Base-by-base conservation (phyloP, 2,113 vertebrate species). In the Nycticorax nycticorax region DNA sequence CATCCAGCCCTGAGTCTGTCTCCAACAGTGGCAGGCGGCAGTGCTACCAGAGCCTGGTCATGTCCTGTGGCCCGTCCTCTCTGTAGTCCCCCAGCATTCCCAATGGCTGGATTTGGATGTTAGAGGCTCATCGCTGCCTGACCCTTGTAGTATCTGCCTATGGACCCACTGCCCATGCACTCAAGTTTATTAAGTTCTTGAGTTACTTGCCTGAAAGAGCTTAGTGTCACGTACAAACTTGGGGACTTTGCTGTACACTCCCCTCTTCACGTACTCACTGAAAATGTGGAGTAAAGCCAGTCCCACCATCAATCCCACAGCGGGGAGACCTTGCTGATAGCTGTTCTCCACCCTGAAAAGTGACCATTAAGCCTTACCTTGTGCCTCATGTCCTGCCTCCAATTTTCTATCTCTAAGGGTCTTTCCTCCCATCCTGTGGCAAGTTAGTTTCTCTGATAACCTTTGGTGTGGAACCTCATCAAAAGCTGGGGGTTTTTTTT, bases 21-120 rank as follows among this genome's bases (percentile, higher is more conserved):
- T 30, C 62, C 43, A 35, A 1, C 48, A 37, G 37, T 10, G 66
- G 60, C 43, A 78, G 48, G 33, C 73, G 47, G 30, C 45, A 23
- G 57, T 19, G 71, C 57, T 63, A 10, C 37, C 62, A 27, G 55
- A 69, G 16, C 56, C n/a, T 69, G 39, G 43, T 43, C 33, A 22
- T 1, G 1, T 43, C 50, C 48, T 53, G 41, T 1, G 1, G n/a
- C n/a, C 30, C 0, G 0, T 53, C 56, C 71, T 52, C 45, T 57
- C 27, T 77, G 32, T 60, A 3, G 14, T 41, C 16, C 22, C 33
- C 14, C 19, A 24, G 23, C 50, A 57, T 24, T 15, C 27, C n/a
- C 41, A 32, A 3, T 13, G 55, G 28, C 1, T 71, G 66, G 13
- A 47, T 79, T 75, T 59, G 79, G 20, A 4, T 79, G 12, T 27